phyloP scores from a whole-genome alignment of 2,797 vertebrate species.

The Macropus fuliginosus region DNA sequence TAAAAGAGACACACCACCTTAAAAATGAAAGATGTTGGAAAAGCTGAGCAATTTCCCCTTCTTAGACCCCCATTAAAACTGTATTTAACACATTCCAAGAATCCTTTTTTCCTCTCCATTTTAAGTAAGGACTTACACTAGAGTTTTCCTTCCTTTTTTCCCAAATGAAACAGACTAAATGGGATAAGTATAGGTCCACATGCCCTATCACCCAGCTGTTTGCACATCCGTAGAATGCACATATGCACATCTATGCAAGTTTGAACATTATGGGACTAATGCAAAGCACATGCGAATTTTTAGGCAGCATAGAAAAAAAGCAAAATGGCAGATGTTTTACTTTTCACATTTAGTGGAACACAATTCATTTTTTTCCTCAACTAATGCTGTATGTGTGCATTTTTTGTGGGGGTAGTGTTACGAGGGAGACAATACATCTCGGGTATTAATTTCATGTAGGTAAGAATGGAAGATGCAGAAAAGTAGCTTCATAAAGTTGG shows the following conservation, averaged over 20 bases:
- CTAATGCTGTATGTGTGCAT: background rate
- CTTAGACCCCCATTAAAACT: slow-evolving; percentile 19
- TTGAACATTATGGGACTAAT: slow-evolving; percentile 42
- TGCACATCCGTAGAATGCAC: background rate
- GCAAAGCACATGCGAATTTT: slow-evolving; percentile 56
- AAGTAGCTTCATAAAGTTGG: background rate
- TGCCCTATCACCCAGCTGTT: background rate
- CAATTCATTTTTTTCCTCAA: slow-evolving; percentile 24
- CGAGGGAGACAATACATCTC: background rate
- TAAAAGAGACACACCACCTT: slow-evolving; percentile 6
- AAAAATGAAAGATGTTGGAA: slow-evolving; percentile 34
- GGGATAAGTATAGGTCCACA: background rate
- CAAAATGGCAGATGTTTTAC: slow-evolving; percentile 62
- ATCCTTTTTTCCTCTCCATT: background rate
- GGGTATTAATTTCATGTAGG: slow-evolving; percentile 31
- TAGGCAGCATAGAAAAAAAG: slow-evolving; percentile 40
- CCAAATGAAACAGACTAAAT: slow-evolving; percentile 35
- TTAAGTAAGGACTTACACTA: slow-evolving; percentile 42
- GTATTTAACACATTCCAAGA: slow-evolving; percentile 22
- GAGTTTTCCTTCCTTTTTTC: slow-evolving; percentile 15
- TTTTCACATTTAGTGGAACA: slow-evolving; percentile 64
- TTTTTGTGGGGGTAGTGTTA: slow-evolving; percentile 15
- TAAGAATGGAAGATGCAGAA: slow-evolving; percentile 6
- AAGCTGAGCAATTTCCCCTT: background rate
- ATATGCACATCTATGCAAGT: background rate